Percentiles rank a stretch among this genome's conserved stretches.
phyloP scores from a whole-genome alignment of 2,113 vertebrate genomes.

The Leptodactylus fuscus region DNA sequence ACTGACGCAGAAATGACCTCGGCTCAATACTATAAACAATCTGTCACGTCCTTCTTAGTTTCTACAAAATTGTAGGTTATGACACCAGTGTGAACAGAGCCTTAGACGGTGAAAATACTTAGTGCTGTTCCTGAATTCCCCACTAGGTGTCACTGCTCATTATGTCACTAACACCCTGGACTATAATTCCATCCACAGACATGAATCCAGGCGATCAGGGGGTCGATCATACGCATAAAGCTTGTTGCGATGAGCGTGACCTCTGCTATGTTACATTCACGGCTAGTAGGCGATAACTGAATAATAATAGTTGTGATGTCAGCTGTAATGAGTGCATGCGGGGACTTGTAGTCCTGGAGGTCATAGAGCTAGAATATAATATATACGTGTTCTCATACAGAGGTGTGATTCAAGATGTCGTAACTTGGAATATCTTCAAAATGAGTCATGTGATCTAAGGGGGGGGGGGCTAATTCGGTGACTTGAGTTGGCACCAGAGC shows the following conservation, averaged over 20 bases:
- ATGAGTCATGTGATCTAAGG: too few relatives aligned
- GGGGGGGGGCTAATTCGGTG: not conserved
- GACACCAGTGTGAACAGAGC: not conserved
- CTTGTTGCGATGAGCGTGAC: not conserved
- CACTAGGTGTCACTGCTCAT: not conserved
- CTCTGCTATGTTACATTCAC: not conserved
- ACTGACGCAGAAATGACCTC: too few relatives aligned
- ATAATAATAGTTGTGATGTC: too few relatives aligned
- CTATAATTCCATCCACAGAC: not conserved
- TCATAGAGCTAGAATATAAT: too few relatives aligned
- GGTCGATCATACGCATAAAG: not conserved
- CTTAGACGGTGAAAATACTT: not conserved
- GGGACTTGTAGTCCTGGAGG: not conserved
- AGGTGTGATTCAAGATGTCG: too few relatives aligned
- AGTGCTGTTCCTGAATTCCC: not conserved
- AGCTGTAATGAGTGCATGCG: not conserved
- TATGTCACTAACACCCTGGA: not conserved
- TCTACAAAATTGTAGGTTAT: not conserved
- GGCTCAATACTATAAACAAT: too few relatives aligned
- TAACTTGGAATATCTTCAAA: too few relatives aligned
- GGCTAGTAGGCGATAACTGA: too few relatives aligned
- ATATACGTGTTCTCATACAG: too few relatives aligned
- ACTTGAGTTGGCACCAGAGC: not conserved
- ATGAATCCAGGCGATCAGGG: not conserved
- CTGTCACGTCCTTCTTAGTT: too few relatives aligned